These are phyloP conservation scores for Sebastes kiyomatsui DNA, from an alignment of 2,797 vertebrate species.

Conservation along the genomic window DNA sequence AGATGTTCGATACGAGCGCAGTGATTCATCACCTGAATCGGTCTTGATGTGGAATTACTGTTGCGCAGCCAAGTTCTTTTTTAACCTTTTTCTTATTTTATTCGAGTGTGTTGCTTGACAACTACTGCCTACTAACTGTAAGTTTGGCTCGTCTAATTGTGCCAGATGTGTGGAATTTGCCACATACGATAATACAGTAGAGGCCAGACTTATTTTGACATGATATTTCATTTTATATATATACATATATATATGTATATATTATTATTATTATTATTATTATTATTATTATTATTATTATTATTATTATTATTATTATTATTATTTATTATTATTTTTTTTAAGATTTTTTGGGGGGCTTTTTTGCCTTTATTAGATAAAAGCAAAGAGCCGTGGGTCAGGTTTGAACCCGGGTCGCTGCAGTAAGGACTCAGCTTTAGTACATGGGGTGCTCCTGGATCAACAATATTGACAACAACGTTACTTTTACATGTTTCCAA, in stretches of 20 bases:
- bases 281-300: too few species aligned
- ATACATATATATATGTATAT: too few species aligned
- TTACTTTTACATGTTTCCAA: neutral
- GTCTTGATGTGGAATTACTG: conserved; percentile 48
- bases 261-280: too few species aligned
- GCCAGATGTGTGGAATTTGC: conserved; percentile 8
- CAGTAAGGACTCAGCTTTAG: neutral
- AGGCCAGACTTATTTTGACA: neutral
- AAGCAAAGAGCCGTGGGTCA: too few species aligned
- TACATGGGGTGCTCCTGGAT: too few species aligned
- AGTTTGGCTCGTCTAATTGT: conserved; percentile 12
- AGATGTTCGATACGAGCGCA: neutral
- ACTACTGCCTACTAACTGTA: neutral
- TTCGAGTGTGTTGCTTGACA: conserved; percentile 10
- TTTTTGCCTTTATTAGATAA: too few species aligned
- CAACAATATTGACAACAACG: rapidly evolving
- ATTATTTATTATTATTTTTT: too few species aligned
- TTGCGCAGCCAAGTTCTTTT: neutral
- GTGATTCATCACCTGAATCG: conserved; percentile 30
- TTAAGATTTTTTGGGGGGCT: too few species aligned
- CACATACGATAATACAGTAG: neutral
- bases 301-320: too few species aligned
- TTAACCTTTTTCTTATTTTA: neutral
- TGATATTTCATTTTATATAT: neutral
- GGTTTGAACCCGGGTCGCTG: neutral